Evolutionary conservation across 2,888 invertebrate species (phyloP).

Genomic region (Euphydryas editha): DNA sequence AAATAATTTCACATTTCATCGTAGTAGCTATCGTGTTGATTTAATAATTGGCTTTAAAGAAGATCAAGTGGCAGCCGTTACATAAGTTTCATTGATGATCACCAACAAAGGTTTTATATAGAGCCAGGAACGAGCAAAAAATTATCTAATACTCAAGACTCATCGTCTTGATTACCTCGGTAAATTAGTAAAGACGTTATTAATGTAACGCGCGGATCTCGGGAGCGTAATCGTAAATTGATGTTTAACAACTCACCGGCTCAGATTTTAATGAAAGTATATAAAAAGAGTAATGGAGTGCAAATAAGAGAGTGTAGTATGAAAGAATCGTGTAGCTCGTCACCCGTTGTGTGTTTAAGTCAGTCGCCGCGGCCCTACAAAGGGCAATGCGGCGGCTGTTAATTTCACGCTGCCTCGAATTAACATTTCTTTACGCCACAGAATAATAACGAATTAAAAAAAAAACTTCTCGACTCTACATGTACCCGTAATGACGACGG

Average conservation of each 20-base stretch:
- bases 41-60: conserved; percentile 1
- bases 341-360: conserved; percentile 83
- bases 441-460: conserved; percentile 83
- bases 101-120: conserved; percentile 16
- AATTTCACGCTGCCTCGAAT: conserved; percentile 84
- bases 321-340: conserved; percentile 74
- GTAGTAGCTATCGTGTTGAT: not conserved
- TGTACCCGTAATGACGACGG: conserved; percentile 77
- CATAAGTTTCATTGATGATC: conserved; percentile 4
- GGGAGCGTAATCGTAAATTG: conserved; percentile 68
- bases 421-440: conserved; percentile 85
- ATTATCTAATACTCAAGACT: conserved; percentile 28
- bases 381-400: conserved; percentile 80
- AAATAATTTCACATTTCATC: not conserved
- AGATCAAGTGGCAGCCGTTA: not conserved
- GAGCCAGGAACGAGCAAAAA: conserved; percentile 29
- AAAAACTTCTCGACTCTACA: conserved; percentile 73
- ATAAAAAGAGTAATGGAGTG: conserved; percentile 77
- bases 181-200: conserved; percentile 51
- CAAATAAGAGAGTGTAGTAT: conserved; percentile 78
- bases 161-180: conserved; percentile 33
- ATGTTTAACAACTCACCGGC: conserved; percentile 72
- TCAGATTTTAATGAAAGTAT: conserved; percentile 73
- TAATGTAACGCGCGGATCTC: conserved; percentile 55
- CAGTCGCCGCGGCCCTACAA: conserved; percentile 78